Base-by-base conservation (phyloP, 1,140 invertebrate genomes). In the Drosophila nigromelanica region DNA sequence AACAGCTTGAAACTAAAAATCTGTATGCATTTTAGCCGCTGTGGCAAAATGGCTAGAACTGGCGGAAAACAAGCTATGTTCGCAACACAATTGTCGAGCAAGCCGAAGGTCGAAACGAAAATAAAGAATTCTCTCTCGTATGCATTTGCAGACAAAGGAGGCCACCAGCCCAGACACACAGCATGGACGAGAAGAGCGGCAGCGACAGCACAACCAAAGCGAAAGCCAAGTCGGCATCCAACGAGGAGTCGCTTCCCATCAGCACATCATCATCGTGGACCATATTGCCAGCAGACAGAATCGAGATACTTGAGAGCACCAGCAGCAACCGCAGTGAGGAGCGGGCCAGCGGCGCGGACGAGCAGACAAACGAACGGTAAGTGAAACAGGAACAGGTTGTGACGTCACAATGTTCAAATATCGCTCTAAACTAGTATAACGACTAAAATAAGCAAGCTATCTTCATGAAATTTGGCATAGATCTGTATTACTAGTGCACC, bases 211-310 rank as follows among this genome's bases (percentile, higher is more conserved):
- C 45, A 54, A 54, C 11, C 52, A 71, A 55, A 40, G 4, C 30
- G 6, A 43, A 68, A 40, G 27, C 71, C 47, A 48, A 50, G 37
- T n/a, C 45, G n/a, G 1, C 33, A 35, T 35, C 33, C 33, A 47
- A 33, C n/a, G 59, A 75, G 39, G 62, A 62, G 42, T 52, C 43
- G 18, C 66, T 64, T 4, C 61, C 39, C 24, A 60, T 66, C 7
- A 78, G 64, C 47, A 76, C 58, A 39, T 63, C 72, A 21, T 82
- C 69, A 14, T 78, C 78, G 6, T 82, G 80, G 80, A 82, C 80
- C 14, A 82, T 82, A 35, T 27, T 82, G 18, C 80, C 79, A 35
- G 54, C 69, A 10, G 73, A 63, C 6, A 50, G 54, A 45, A 60
- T 85, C 37, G 63, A 82, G 6, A 11, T 67, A 10, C 59, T 77